Evolutionary conservation across 2,797 vertebrate species (phyloP).

Genomic region (Antrozous pallidus): DNA sequence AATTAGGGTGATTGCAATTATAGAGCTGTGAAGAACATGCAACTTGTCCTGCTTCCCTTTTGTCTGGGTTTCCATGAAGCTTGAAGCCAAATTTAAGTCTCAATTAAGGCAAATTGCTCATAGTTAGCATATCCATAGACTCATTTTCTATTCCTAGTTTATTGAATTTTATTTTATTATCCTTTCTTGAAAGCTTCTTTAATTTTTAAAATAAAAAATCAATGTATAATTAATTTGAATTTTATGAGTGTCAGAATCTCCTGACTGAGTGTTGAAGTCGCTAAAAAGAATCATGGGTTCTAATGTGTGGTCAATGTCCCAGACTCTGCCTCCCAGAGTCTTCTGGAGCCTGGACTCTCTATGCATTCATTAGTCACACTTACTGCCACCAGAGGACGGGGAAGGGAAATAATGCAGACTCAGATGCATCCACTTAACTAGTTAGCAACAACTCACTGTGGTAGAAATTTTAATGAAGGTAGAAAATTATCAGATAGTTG

Average conservation of each 20-base stretch:
- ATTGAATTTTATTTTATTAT: not conserved
- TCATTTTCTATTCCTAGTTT: slow-evolving; percentile 47
- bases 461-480: not conserved
- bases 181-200: slow-evolving; percentile 18
- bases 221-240: slow-evolving; percentile 32
- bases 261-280: not conserved
- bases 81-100: not conserved
- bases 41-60: not conserved
- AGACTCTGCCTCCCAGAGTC: not conserved
- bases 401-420: not conserved
- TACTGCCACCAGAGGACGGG: not conserved
- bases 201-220: slow-evolving; percentile 46
- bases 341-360: not conserved
- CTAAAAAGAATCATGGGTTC: not conserved
- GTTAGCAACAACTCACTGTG: not conserved
- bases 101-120: slow-evolving; percentile 32
- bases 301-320: not conserved
- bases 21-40: not conserved
- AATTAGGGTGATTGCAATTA: not conserved
- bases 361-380: not conserved
- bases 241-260: not conserved
- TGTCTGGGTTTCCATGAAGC: not conserved
- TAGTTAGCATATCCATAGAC: slow-evolving; percentile 24
- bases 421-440: not conserved
- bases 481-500: not conserved